Base-by-base conservation (phyloP, 2,888 invertebrate species). In the Cistogaster globosa region DNA sequence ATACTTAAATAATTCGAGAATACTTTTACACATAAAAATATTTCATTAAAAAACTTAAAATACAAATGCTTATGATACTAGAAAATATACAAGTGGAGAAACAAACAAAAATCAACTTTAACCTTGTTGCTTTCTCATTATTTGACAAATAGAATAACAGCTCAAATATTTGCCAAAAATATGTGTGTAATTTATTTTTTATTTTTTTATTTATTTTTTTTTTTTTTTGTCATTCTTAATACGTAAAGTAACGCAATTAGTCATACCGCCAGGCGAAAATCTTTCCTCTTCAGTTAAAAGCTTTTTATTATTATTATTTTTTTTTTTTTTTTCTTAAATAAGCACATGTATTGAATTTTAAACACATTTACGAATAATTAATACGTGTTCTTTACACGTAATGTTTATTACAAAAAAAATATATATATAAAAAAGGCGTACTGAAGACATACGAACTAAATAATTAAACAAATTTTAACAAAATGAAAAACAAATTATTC, bases 281-380 rank as follows among this genome's bases (percentile, higher is more conserved):
- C 12, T 42, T 42, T 42, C 42, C 42, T 42, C 42, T 42, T 42
- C 4, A 2, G 42, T 42, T 42, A 42, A n/a, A n/a, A 36, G n/a
- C 16, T 60, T 36, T 18, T n/a, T n/a, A 36, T 36, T 60, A n/a
- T 60, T n/a, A n/a, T n/a, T 3, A 26, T 26, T 48, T 8, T n/a
- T 26, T 63, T 69, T 55, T 57, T 62, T 55, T 53, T 38, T 45
- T 26, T 32, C 6, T 74, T 57, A 77, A 81, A 72, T 63, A 69
- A 42, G 74, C 77, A 74, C 81, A 74, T 81, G 81, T 53, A 18
- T 36, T 63, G 84, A 84, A 84, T 84, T 57, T 68, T 63, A 76
- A 77, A 74, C 38, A 62, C 67, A 45, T n/a, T 53, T n/a, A 20
- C 57, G 32, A 53, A 36, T 58, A 71, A 4, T 14, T 20, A 60